phyloP scores from a whole-genome alignment of 92 coral and sea anemone species.

The Plumapathes pennacea region DNA sequence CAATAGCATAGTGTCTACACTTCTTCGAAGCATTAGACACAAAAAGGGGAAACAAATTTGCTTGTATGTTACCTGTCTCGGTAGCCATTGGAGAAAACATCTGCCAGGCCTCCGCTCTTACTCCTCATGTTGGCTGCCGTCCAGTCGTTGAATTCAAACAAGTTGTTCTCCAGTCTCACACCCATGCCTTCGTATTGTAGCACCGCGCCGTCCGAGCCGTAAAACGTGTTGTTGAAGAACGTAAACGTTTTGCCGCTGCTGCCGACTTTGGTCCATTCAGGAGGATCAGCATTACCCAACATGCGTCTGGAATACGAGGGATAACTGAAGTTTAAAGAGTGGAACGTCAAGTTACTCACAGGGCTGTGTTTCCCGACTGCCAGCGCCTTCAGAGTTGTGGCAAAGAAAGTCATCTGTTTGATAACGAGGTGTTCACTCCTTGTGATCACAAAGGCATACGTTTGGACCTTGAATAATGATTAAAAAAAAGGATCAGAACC shows the following conservation, averaged over 20 bases:
- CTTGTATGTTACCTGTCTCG: no score
- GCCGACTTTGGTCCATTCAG: slow-evolving; percentile 56
- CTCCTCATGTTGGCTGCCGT: slow-evolving; percentile 51
- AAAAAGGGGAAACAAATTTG: no score
- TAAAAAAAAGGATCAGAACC: no score
- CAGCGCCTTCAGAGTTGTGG: slow-evolving; percentile 56
- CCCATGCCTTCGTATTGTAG: slow-evolving; percentile 53
- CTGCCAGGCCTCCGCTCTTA: slow-evolving; percentile 57
- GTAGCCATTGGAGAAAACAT: slow-evolving; percentile 52
- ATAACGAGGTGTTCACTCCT: slow-evolving; percentile 44
- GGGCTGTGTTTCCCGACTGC: slow-evolving; percentile 2
- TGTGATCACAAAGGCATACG: slow-evolving; percentile 60
- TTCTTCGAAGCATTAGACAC: no score
- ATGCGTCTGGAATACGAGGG: slow-evolving; percentile 74
- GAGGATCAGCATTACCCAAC: slow-evolving; percentile 58
- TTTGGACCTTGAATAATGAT: no score
- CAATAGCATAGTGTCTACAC: no score
- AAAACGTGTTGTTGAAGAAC: slow-evolving; percentile 40
- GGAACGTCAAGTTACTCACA: slow-evolving; percentile 45
- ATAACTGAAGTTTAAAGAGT: slow-evolving; percentile 57
- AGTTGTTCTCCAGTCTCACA: slow-evolving; percentile 55
- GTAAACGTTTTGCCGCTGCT: slow-evolving; percentile 1
- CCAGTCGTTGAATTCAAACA: slow-evolving; percentile 82
- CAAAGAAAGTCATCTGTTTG: slow-evolving; percentile 64
- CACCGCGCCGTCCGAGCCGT: slow-evolving; percentile 76